Percentiles rank a stretch among this genome's conserved stretches.
Evolutionary conservation across 2,797 vertebrate genomes (phyloP).

Genomic region (Ceryle rudis): DNA sequence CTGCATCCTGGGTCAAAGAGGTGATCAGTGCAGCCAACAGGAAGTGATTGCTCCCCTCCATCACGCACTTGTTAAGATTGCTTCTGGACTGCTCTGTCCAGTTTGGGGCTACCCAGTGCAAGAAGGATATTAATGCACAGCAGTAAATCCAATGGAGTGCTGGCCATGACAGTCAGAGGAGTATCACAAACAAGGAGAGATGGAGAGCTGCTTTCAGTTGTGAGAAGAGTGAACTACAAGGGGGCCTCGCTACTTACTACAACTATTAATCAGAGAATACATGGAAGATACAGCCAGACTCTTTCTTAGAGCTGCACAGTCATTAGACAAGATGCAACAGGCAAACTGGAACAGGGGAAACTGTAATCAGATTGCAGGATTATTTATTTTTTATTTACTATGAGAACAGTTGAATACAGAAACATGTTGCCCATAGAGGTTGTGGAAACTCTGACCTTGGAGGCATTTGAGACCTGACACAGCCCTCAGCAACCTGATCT

Average conservation of each 20-base stretch:
- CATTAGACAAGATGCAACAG: neutral
- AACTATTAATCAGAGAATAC: neutral
- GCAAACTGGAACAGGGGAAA: neutral
- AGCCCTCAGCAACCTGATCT: conserved; percentile 30
- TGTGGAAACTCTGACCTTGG: neutral
- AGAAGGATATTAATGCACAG: neutral
- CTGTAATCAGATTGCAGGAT: neutral
- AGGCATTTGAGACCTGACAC: neutral
- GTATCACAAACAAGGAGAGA: neutral
- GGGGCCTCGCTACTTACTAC: neutral
- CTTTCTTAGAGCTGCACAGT: neutral
- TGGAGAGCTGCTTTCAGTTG: neutral
- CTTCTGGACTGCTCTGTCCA: neutral
- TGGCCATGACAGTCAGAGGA: neutral
- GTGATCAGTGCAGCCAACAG: neutral
- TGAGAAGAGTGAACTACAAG: neutral
- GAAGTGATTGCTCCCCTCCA: neutral
- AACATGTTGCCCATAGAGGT: neutral
- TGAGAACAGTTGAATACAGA: neutral
- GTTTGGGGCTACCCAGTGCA: neutral
- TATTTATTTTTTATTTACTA: neutral
- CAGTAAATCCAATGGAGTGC: neutral
- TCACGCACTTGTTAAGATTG: neutral
- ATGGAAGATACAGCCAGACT: neutral
- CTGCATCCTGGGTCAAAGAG: neutral